Percentiles rank a stretch among this genome's conserved stretches.
These are phyloP conservation scores for Elephantulus edwardii DNA, from an alignment of 2,113 vertebrate genomes.

Conservation along the genomic window DNA sequence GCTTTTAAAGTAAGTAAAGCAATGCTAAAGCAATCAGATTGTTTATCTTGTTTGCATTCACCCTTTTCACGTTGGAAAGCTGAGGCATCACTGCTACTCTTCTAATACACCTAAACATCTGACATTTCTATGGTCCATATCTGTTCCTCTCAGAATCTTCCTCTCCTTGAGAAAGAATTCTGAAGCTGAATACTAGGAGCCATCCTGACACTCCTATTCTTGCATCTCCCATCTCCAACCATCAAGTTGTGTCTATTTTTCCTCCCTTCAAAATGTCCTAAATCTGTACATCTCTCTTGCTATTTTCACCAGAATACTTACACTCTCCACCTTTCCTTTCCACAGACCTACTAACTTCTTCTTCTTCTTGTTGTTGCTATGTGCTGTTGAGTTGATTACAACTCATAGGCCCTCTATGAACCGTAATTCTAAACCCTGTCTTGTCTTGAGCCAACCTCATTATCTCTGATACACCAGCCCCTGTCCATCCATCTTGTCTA, in stretches of 20 bases:
- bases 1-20: not conserved
- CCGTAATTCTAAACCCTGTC: no score
- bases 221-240: not conserved
- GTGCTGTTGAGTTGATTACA: no score
- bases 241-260: not conserved
- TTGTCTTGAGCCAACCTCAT: no score
- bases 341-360: not conserved
- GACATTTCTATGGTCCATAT: not conserved
- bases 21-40: not conserved
- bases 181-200: not conserved
- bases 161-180: not conserved
- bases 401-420: no score
- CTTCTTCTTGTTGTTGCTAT: no score
- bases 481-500: no score
- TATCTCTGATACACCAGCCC: no score
- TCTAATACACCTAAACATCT: not conserved
- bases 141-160: not conserved
- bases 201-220: not conserved
- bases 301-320: not conserved
- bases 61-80: not conserved
- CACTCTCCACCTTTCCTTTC: not conserved
- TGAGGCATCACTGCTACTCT: not conserved
- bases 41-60: not conserved
- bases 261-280: not conserved
- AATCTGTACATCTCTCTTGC: not conserved